phyloP scores from a whole-genome alignment of 1,140 invertebrate genomes.

The Drosophila ambigua region DNA sequence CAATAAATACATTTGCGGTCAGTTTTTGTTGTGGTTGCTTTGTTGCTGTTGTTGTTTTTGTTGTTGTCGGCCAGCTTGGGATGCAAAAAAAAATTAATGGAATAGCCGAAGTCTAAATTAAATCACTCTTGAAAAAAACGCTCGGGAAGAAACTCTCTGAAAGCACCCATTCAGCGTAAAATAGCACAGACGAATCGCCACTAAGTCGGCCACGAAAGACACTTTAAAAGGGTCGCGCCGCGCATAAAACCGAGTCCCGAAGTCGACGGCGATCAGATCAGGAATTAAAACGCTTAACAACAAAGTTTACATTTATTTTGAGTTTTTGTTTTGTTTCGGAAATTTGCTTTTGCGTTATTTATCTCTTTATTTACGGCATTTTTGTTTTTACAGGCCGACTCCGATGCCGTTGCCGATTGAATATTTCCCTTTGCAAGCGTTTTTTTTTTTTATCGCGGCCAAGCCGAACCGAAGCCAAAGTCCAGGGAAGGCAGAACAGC shows the following conservation, averaged over 20 bases:
- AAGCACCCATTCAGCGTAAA: neutral
- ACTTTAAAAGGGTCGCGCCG: constrained; percentile 15
- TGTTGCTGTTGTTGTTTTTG: neutral
- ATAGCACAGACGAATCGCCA: constrained; percentile 11
- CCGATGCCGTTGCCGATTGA: too few species aligned
- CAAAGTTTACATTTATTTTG: constrained; percentile 25
- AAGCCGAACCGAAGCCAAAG: too few species aligned
- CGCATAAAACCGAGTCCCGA: neutral
- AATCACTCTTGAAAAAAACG: too few species aligned
- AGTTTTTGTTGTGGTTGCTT: constrained; percentile 12
- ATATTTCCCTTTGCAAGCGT: neutral
- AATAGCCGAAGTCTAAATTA: constrained; percentile 9
- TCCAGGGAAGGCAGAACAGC: too few species aligned
- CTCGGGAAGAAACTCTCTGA: too few species aligned
- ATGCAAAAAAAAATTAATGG: neutral
- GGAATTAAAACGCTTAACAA: constrained; percentile 15
- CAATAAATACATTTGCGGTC: constrained; percentile 53
- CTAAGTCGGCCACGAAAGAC: neutral
- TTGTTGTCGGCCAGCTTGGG: constrained; percentile 33
- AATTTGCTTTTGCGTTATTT: constrained; percentile 46
- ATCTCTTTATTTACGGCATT: constrained; percentile 36
- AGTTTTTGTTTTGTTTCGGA: constrained; percentile 62
- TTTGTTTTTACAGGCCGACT: neutral
- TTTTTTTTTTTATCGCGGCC: constrained; percentile 4
- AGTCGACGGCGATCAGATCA: too few species aligned